Base-by-base conservation (phyloP, 2,888 invertebrate species). In the Cheilosia impressa region DNA sequence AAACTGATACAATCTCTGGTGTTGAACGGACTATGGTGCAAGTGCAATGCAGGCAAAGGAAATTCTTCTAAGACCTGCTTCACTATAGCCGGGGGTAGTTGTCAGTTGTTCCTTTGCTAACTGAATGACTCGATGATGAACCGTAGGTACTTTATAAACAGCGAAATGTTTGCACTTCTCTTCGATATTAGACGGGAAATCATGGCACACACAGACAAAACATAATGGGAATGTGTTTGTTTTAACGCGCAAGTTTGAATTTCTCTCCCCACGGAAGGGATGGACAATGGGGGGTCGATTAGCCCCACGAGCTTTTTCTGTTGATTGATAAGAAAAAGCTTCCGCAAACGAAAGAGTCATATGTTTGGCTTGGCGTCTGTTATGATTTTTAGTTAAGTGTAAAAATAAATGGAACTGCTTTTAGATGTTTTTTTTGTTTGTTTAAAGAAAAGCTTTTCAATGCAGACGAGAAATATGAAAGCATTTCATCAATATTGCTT, bases 71-170 rank as follows among this genome's bases (percentile, higher is more conserved):
- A 45, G 55, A 75, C 22, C 55, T 60, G 69, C 31, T 60, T n/a
- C 69, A 65, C 55, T 43, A 9, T 9, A 17, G 47, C n/a, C 38
- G 10, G 31, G 57, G 73, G 62, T 52, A 47, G 73, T 47, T 60
- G 31, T 15, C 27, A 65, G 52, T 73, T 52, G 31, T 60, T 75
- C 68, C 31, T 19, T 17, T 17, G 38, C 27, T 13, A 43, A 68
- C 47, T 52, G 62, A 60, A 45, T 79, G 38, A 50, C 41, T 60
- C 65, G 65, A 66, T 50, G 75, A 55, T 66, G 81, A 60, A 60
- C 47, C 58, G 55, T 52, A 52, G 52, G 52, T 47, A 80, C 66
- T 80, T 62, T 65, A 76, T 45, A 71, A 85, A 76, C 81, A 76
- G 72, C 13, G 60, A 57, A 76, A 9, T 76, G 71, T 71, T 47